Conservation (phyloP, 2,797 vertebrate genomes). For the Gymnodraco acuticeps region DNA sequence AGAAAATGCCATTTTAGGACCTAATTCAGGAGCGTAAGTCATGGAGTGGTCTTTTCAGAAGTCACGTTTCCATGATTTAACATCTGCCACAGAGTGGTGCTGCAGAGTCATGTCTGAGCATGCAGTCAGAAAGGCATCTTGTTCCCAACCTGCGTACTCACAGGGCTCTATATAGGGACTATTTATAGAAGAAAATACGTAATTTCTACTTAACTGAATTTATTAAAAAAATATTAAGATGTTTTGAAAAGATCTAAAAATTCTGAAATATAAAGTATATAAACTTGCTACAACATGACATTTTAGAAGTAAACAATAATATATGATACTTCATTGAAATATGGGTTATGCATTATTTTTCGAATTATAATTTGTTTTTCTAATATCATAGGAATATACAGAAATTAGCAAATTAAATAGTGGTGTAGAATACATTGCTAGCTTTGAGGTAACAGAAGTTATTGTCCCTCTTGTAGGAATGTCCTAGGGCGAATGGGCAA, state of each 20-base stretch:
- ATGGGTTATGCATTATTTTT: too few relatives aligned
- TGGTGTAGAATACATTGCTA: background rate
- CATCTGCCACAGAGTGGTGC: constrained; percentile 39
- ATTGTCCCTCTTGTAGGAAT: background rate
- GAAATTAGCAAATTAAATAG: background rate
- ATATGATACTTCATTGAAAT: background rate
- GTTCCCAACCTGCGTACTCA: constrained; percentile 55
- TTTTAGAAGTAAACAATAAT: background rate
- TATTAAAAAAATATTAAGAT: too few relatives aligned
- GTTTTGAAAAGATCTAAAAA: background rate
- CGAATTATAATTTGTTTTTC: background rate
- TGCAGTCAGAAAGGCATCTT: constrained; percentile 35
- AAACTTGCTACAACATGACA: background rate
- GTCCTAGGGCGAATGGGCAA: background rate
- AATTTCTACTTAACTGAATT: too few relatives aligned
- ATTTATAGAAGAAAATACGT: constrained; percentile 58
- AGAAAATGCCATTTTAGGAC: background rate
- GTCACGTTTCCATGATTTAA: background rate
- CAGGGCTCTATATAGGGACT: constrained; percentile 73
- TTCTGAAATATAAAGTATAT: background rate
- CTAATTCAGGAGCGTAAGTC: background rate
- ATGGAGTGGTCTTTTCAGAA: background rate
- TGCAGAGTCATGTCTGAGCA: background rate
- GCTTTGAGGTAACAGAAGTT: background rate
- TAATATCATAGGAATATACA: background rate